Evolutionary conservation across 2,888 invertebrate species (phyloP).

Genomic region (Lycophotia porphyrea): DNA sequence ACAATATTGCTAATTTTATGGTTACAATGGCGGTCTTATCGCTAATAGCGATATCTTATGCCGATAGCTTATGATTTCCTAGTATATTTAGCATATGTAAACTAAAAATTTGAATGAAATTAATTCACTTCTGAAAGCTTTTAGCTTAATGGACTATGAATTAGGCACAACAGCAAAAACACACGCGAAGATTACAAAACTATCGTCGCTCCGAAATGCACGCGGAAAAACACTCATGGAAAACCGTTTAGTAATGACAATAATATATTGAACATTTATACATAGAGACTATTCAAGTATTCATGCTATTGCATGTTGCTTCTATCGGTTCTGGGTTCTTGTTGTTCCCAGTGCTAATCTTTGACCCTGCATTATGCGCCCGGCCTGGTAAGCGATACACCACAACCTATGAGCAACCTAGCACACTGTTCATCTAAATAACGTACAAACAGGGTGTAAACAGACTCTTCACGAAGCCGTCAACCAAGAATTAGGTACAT

Average conservation of each 20-base stretch:
- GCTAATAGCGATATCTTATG: not conserved
- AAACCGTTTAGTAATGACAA: not conserved
- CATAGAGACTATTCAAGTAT: not conserved
- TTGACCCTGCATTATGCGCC: constrained; percentile 27
- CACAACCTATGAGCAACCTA: not conserved
- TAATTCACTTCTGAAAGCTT: not conserved
- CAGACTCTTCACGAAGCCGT: too few relatives aligned
- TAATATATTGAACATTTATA: not conserved
- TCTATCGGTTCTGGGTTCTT: constrained; percentile 4
- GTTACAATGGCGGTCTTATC: too few relatives aligned
- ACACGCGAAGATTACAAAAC: not conserved
- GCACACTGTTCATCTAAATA: not conserved
- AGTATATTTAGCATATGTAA: not conserved
- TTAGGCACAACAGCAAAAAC: not conserved
- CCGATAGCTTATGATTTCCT: constrained; percentile 4
- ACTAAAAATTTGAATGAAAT: not conserved
- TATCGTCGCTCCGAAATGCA: not conserved
- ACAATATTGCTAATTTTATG: too few relatives aligned
- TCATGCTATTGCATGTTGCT: not conserved
- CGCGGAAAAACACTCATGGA: not conserved
- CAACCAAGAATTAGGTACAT: too few relatives aligned
- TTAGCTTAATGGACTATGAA: not conserved
- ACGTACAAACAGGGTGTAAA: too few relatives aligned
- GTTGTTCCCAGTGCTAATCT: constrained; percentile 35
- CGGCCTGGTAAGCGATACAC: constrained; percentile 9